phyloP scores from a whole-genome alignment of 1,140 invertebrate species.

The Drosophila melanogaster region Release_6_plus_ISO1_MT NT_033779.5:4024001-4024500 shows the following conservation, averaged over 20 bases:
- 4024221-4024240: not conserved
- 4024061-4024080: conserved; percentile 12
- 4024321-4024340: conserved; percentile 41
- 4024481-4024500: conserved; percentile 35
- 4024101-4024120: conserved; percentile 38
- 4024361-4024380: conserved; percentile 67
- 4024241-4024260: not conserved
- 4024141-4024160: not conserved
- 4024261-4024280: no score
- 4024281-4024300: not conserved
- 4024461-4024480: conserved; percentile 27
- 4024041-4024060: conserved; percentile 11
- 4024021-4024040: conserved; percentile 3
- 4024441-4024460: conserved; percentile 63
- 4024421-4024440: conserved; percentile 57
- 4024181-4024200: no score
- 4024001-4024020: not conserved
- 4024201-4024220: no score
- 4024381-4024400: conserved; percentile 76
- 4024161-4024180: not conserved
- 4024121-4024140: conserved; percentile 3
- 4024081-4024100: conserved; percentile 36
- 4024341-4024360: not conserved
- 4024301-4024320: conserved; percentile 3
- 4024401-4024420: conserved; percentile 42